Evolutionary conservation across 2,797 vertebrate genomes (phyloP), one percentile per base, ranked within the genome.

Genomic region (Amblyopsis hoosieri): DNA sequence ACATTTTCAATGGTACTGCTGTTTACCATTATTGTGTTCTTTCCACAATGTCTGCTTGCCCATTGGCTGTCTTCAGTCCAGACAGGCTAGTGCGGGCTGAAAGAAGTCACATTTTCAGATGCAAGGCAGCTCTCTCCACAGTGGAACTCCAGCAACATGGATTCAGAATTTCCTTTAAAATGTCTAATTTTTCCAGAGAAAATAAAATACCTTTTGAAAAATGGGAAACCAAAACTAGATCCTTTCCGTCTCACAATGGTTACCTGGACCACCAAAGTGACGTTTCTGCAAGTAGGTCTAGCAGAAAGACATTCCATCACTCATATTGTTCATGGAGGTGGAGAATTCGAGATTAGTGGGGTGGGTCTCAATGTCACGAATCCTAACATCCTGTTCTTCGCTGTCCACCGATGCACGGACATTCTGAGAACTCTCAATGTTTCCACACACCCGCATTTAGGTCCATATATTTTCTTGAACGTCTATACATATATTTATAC

Each of bases 401-500:
- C 75, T 76, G 70, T 62, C 58, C 70, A 45, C 55, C 46, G 42
- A 62, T n/a, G 52, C 54, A 42, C 61, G 13, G 42, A 54, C 42
- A 14, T 17, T 75, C 75, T 64, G 80, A 58, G 37, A 79, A 79
- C 74, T 60, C 62, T 71, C 64, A 45, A 37, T 60, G 53, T 51
- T 45, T 31, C 23, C 71, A 75, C 76, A 75, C 50, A 19, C 64
- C 78, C 67, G 70, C 54, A 37, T 74, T 75, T 75, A 88, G 84
- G 87, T 90, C 87, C 87, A 73, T 80, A 84, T 69, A 76, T 83
- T 87, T 71, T 89, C 85, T 89, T 84, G 79, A 91, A 87, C 72
- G 84, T 91, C 90, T 92, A 89, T 90, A 90, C 87, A 90, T 89
- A 80, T 87, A 91, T 86, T 90, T 90, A 89, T 88, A 89, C 85